Percentiles rank a stretch among this genome's conserved stretches.
Conservation (phyloP, 2,888 invertebrate genomes). For the Syrphus vitripennis region DNA sequence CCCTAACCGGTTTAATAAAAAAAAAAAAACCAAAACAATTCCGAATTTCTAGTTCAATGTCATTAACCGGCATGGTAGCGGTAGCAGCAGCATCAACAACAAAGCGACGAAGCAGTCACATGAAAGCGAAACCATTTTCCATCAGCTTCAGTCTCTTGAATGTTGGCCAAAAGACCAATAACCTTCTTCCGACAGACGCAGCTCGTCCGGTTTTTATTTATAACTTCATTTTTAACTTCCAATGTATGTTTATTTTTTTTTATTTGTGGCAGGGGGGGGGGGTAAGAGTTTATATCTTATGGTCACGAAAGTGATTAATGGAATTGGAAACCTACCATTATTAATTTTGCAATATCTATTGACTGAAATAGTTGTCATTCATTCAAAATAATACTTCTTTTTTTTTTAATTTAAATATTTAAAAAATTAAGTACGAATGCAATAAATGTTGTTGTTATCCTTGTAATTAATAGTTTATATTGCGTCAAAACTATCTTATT, state of each 20-base stretch:
- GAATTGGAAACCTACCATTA: constrained; percentile 9
- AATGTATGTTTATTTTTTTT: neutral
- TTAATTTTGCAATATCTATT: constrained; percentile 50
- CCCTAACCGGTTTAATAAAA: constrained; percentile 36
- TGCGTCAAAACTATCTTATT: constrained; percentile 30
- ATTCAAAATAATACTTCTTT: constrained; percentile 14
- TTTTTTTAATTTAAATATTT: neutral
- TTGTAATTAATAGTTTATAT: constrained; percentile 65
- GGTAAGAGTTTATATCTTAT: neutral
- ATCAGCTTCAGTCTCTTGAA: constrained; percentile 39
- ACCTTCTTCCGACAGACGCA: constrained; percentile 45
- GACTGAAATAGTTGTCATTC: constrained; percentile 46
- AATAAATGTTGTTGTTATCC: constrained; percentile 39
- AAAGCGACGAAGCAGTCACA: neutral
- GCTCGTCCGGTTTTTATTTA: constrained; percentile 38
- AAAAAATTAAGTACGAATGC: constrained; percentile 44
- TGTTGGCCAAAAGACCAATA: constrained; percentile 68
- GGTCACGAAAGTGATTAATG: neutral
- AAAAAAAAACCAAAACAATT: constrained; percentile 31
- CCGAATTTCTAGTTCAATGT: constrained; percentile 65
- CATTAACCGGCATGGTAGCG: constrained; percentile 35
- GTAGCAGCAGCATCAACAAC: neutral
- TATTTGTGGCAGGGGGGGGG: neutral
- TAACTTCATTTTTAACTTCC: neutral
- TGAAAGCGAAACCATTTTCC: constrained; percentile 54